These are phyloP conservation scores for Lithodes maja DNA, from an alignment of 2,888 invertebrate species.

Conservation along the genomic window DNA sequence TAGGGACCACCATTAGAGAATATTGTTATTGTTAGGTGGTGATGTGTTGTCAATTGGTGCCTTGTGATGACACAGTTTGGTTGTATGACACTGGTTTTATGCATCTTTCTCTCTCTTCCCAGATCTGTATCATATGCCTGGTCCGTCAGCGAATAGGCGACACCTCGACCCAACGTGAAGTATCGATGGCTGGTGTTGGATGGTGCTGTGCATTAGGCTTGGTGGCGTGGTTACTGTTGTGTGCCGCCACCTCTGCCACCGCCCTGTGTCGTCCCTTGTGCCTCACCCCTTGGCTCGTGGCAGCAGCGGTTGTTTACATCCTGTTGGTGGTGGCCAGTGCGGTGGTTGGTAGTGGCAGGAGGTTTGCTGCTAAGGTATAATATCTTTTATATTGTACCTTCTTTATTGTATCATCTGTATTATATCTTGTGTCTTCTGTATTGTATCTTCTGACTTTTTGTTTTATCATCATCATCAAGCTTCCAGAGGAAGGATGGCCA, in stretches of 20 bases:
- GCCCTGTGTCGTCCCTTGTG: conserved; percentile 36
- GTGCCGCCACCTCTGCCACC: conserved; percentile 44
- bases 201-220: conserved; percentile 39
- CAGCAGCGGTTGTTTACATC: conserved; percentile 30
- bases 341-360: not conserved
- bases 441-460: not conserved
- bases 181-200: not conserved
- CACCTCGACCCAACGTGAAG: not conserved
- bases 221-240: conserved; percentile 46
- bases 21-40: no score
- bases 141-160: not conserved
- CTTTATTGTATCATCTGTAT: not conserved
- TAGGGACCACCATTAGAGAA: no score
- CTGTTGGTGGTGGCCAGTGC: conserved; percentile 16
- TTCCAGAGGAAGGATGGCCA: no score
- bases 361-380: conserved; percentile 6
- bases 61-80: no score
- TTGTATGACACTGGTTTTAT: no score
- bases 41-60: no score
- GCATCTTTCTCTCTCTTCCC: not conserved
- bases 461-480: no score
- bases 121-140: not conserved
- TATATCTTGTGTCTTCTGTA: not conserved
- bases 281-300: conserved; percentile 49
- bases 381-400: no score